Conservation (phyloP, 2,888 invertebrate species). For the Patella depressa region DNA sequence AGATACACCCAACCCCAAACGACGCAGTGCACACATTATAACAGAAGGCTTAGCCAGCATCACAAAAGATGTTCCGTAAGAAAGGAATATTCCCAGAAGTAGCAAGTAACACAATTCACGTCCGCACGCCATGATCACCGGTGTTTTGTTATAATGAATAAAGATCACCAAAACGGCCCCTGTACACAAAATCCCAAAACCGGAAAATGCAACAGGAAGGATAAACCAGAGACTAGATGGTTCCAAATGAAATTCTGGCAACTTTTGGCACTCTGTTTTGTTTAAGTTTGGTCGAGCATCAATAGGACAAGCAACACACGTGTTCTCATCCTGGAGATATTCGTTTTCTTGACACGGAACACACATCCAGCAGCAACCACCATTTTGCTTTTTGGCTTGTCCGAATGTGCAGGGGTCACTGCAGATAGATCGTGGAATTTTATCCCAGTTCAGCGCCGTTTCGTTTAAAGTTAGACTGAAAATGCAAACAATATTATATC, state of each 20-base stretch:
- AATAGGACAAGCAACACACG: constrained; percentile 75
- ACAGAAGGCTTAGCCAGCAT: constrained; percentile 80
- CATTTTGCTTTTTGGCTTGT: constrained; percentile 72
- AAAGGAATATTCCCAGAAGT: constrained; percentile 79
- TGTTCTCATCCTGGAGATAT: constrained; percentile 69
- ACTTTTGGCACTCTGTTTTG: constrained; percentile 74
- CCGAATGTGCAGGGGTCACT: constrained; percentile 78
- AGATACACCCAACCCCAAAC: constrained; percentile 80
- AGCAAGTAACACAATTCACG: constrained; percentile 84
- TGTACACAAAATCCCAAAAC: constrained; percentile 77
- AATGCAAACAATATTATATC: constrained; percentile 17
- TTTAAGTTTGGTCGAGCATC: constrained; percentile 78
- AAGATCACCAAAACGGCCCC: constrained; percentile 79
- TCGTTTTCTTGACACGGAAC: constrained; percentile 78
- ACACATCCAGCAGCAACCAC: constrained; percentile 81
- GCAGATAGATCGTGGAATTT: constrained; percentile 78
- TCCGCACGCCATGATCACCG: constrained; percentile 84
- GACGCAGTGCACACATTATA: constrained; percentile 78
- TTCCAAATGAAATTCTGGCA: constrained; percentile 76
- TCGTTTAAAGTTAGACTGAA: constrained; percentile 56
- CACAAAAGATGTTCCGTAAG: constrained; percentile 81
- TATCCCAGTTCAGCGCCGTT: constrained; percentile 49
- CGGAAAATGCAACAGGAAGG: constrained; percentile 77
- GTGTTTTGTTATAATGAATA: constrained; percentile 77
- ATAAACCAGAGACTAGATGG: constrained; percentile 80